Evolutionary conservation across 2,797 vertebrate species (phyloP).

Genomic region (Falco columbarius): DNA sequence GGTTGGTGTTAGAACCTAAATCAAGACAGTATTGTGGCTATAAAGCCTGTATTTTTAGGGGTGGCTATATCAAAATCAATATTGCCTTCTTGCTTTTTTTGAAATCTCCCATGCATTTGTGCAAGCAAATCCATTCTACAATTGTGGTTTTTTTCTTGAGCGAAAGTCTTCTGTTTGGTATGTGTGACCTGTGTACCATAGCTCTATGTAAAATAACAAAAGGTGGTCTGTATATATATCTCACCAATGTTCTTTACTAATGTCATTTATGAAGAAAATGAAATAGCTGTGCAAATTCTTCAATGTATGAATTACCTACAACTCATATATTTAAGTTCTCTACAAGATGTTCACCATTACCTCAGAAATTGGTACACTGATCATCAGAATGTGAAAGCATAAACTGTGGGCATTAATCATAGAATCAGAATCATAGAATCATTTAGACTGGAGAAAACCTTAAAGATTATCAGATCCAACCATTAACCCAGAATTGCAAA

Average conservation of each 20-base stretch:
- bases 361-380: neutral
- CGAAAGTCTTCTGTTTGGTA: neutral
- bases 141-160: neutral
- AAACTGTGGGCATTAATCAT: neutral
- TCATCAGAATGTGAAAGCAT: neutral
- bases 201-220: neutral
- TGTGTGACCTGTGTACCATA: neutral
- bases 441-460: too few relatives aligned
- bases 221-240: neutral
- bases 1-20: slow-evolving; percentile 9
- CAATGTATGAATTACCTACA: neutral
- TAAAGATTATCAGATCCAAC: too few relatives aligned
- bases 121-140: neutral
- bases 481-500: too few relatives aligned
- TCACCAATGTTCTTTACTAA: neutral
- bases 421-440: too few relatives aligned
- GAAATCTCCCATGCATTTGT: neutral
- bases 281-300: neutral
- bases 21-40: neutral
- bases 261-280: neutral
- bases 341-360: neutral
- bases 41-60: neutral
- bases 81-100: neutral
- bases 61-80: neutral
- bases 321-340: neutral